A percentile compares a stretch with the other conserved stretches of the same genome.
These are phyloP conservation scores for Nipponacmea schrenckii DNA, from an alignment of 2,888 invertebrate genomes.

Conservation along the genomic window DNA sequence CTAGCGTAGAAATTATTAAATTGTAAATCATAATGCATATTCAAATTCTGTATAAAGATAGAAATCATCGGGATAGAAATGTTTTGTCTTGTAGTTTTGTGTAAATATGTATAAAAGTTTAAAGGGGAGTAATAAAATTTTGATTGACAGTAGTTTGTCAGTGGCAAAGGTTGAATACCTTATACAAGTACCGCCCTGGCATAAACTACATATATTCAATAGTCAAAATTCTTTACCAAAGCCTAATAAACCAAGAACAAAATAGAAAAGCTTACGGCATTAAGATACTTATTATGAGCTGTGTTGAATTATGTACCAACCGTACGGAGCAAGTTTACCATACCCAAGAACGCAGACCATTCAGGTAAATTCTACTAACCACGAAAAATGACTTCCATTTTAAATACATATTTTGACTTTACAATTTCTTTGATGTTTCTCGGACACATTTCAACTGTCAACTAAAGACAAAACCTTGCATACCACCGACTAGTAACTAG, in stretches of 20 bases:
- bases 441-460: not conserved
- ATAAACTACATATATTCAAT: conserved; percentile 42
- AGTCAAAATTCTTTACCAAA: conserved; percentile 24
- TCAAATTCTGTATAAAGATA: too few species aligned
- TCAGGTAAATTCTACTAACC: conserved; percentile 17
- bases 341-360: conserved; percentile 29
- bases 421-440: conserved; percentile 5
- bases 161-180: conserved; percentile 9
- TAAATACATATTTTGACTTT: not conserved
- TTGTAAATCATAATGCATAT: too few species aligned
- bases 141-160: conserved; percentile 33
- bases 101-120: conserved; percentile 1
- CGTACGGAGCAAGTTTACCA: conserved; percentile 50
- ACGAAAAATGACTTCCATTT: not conserved
- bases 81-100: too few species aligned
- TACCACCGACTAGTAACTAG: conserved; percentile 17
- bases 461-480: conserved; percentile 16
- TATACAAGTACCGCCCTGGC: conserved; percentile 32
- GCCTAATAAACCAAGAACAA: conserved; percentile 11
- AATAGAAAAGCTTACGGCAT: conserved; percentile 4
- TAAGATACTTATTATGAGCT: conserved; percentile 27
- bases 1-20: too few species aligned
- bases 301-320: conserved; percentile 56
- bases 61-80: too few species aligned
- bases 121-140: conserved; percentile 16